These are phyloP conservation scores for Catagonus wagneri DNA, from an alignment of 2,113 vertebrate genomes.

Conservation along the genomic window DNA sequence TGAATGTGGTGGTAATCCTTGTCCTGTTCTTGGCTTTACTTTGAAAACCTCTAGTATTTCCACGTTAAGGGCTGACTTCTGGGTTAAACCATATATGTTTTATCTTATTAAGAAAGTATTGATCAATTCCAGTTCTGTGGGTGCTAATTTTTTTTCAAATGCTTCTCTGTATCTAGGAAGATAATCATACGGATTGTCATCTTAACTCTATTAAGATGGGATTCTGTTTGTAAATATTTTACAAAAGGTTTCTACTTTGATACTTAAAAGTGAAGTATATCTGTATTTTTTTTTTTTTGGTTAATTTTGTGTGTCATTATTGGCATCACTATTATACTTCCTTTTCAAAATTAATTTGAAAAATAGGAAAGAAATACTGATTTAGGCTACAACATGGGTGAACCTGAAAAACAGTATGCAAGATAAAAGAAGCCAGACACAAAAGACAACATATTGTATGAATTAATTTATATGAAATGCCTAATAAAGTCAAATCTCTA, in stretches of 20 bases:
- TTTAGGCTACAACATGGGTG: neutral
- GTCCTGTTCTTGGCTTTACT: neutral
- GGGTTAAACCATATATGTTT: neutral
- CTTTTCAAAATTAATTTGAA: neutral
- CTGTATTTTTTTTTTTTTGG: neutral
- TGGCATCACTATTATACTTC: neutral
- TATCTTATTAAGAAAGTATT: neutral
- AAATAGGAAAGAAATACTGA: neutral
- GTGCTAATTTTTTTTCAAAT: neutral
- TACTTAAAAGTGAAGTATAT: neutral
- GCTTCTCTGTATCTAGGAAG: neutral
- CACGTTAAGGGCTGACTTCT: neutral
- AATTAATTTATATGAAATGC: constrained; percentile 48
- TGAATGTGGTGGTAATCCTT: neutral
- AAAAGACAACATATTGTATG: constrained; percentile 21
- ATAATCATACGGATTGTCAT: neutral
- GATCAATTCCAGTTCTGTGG: neutral
- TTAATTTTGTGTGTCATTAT: neutral
- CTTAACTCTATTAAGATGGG: neutral
- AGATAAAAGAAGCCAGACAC: neutral
- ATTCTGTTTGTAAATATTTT: neutral
- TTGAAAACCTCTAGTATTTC: neutral
- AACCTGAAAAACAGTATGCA: constrained; percentile 17
- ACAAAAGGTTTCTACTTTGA: neutral
- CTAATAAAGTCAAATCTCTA: constrained; percentile 29